phyloP scores from a whole-genome alignment of 2,888 invertebrate genomes.

The Plusia festucae region DNA sequence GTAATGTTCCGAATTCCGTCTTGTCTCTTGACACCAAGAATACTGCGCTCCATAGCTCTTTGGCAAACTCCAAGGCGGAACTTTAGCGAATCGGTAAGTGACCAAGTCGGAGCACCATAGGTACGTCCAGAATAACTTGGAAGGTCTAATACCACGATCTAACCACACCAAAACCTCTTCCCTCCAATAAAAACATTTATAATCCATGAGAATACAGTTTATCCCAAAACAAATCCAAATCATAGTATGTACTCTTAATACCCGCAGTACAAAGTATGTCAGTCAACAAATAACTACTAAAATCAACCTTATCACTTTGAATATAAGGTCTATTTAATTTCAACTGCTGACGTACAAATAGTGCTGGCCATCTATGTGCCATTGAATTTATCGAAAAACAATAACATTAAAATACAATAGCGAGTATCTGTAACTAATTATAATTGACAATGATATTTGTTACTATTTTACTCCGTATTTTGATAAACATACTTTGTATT shows the following conservation, averaged over 20 bases:
- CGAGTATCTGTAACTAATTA: constrained; percentile 5
- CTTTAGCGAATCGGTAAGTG: too few species aligned
- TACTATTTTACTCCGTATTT: constrained; percentile 31
- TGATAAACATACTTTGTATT: constrained; percentile 65
- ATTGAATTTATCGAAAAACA: constrained; percentile 17
- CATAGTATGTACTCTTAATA: not conserved
- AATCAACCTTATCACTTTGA: too few species aligned
- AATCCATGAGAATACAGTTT: constrained; percentile 8
- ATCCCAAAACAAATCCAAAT: constrained; percentile 20
- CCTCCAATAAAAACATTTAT: constrained; percentile 18
- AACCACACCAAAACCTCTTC: not conserved
- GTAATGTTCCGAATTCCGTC: too few species aligned
- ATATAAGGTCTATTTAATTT: too few species aligned
- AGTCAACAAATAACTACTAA: not conserved
- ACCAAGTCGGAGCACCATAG: too few species aligned
- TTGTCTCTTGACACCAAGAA: too few species aligned
- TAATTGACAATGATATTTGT: constrained; percentile 34
- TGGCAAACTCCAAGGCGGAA: too few species aligned
- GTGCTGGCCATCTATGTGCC: not conserved
- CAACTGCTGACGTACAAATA: not conserved
- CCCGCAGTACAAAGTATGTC: too few species aligned
- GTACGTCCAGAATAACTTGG: too few species aligned
- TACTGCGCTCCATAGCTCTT: too few species aligned
- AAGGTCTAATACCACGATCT: not conserved
- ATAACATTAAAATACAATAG: constrained; percentile 20